Percentiles rank a stretch among this genome's conserved stretches.
phyloP scores from a whole-genome alignment of 2,113 vertebrate species.

The Hemibagrus wyckioides region DNA sequence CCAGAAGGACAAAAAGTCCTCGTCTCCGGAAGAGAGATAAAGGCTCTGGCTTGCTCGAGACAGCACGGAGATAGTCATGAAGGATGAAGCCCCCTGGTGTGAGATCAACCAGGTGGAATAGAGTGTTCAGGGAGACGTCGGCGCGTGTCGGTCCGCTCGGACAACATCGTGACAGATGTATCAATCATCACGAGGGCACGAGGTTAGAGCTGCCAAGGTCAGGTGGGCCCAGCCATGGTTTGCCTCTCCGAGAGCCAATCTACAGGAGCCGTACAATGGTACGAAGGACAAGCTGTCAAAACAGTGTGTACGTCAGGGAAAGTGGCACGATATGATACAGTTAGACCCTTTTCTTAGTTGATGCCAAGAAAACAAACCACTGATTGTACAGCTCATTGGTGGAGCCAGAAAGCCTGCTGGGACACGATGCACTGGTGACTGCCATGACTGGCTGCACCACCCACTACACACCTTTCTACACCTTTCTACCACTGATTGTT shows the following conservation, averaged over 20 bases:
- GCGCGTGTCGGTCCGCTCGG: neutral
- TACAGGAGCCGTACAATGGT: neutral
- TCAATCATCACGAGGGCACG: neutral
- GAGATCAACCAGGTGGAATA: slow-evolving; percentile 24
- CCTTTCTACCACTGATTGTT: neutral
- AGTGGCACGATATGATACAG: neutral
- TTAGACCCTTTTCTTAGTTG: neutral
- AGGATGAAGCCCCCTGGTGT: neutral
- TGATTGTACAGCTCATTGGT: neutral
- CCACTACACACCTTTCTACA: neutral
- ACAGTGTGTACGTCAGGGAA: neutral
- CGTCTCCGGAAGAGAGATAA: neutral
- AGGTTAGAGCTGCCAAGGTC: neutral
- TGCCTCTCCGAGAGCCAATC: neutral
- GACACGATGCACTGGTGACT: neutral
- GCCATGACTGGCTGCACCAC: neutral
- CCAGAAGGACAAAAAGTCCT: neutral
- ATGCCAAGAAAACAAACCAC: neutral
- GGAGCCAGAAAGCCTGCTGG: no score
- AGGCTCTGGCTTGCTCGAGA: neutral
- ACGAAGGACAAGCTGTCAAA: neutral
- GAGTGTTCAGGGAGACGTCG: neutral
- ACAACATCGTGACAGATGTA: slow-evolving; percentile 6
- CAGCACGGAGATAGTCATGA: neutral
- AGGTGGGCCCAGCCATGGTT: neutral